Evolutionary conservation across 2,888 invertebrate species (phyloP), one percentile per base, ranked within the genome.

Genomic region (Odontocolon sp.): DNA sequence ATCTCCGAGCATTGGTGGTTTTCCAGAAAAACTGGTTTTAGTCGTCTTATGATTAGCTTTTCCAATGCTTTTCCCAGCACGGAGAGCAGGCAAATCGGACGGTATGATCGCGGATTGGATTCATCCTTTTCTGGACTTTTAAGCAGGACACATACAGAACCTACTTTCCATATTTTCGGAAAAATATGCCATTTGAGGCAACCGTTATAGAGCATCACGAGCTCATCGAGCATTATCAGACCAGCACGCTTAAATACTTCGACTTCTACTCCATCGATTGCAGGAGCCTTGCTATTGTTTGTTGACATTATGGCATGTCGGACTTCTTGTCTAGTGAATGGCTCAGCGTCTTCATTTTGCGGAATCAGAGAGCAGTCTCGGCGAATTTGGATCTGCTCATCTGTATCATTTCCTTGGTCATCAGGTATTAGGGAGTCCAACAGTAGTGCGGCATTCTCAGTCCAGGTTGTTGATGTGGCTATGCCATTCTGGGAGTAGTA

Each of bases 21-120:
- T 5, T 11, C 16, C 0, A 11, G 2, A 2, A 40, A 14, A 0
- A 9, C 4, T 3, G 9, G n/a, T 8, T 31, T 2, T 4, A 42
- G 2, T 18, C 52, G 21, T 4, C 16, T 16, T 6, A 40, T 2
- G 3, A 66, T 38, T 1, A 52, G n/a, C 14, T 52, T 66, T 14
- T 66, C 66, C 2, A 66, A 16, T n/a, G 14, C 6, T 23, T 66
- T 66, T 1, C 66, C 66, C 5, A 66, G 8, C 8, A 54, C 28
- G 0, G 50, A n/a, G 0, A 64, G 33, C 2, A 64, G 36, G n/a
- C 47, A 50, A 9, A 64, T 64, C 0, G 64, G 45, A 0, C 31
- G 45, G 8, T 64, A 64, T 6, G 64, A 64, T 6, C 36, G 31
- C 1, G 50, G 50, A 14, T 64, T 21, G 4, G 47, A 8, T n/a